Percentiles rank a stretch among this genome's conserved stretches.
phyloP scores from a whole-genome alignment of 30 jellyfish, hydroid and myxozoan species.

The Calvadosia cruxmelitensis region DNA sequence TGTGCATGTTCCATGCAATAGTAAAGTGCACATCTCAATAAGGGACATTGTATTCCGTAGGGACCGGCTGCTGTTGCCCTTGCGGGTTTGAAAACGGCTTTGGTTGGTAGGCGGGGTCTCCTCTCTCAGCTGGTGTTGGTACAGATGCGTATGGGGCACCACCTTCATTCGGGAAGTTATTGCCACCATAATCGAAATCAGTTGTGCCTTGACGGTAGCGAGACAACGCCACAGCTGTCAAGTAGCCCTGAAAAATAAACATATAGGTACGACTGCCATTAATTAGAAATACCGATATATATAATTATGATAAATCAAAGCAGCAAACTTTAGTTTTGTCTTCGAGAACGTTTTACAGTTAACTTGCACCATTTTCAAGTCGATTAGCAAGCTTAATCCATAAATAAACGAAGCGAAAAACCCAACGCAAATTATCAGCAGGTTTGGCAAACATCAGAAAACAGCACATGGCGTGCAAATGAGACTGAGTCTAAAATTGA shows the following conservation, averaged over 20 bases:
- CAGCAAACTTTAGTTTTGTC: too few species aligned
- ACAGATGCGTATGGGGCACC: slow-evolving; percentile 95
- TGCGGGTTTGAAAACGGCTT: slow-evolving; percentile 69
- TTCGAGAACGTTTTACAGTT: too few species aligned
- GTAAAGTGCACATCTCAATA: slow-evolving; percentile 15
- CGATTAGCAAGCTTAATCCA: too few species aligned
- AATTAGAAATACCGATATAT: too few species aligned
- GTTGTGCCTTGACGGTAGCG: slow-evolving; percentile 66
- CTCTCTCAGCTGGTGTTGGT: slow-evolving; percentile 87
- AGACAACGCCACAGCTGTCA: slow-evolving; percentile 44
- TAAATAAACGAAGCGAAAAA: too few species aligned
- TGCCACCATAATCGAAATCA: slow-evolving; percentile 35
- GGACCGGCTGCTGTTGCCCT: slow-evolving; percentile 65
- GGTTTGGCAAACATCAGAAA: too few species aligned
- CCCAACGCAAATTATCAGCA: too few species aligned
- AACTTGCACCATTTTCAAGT: too few species aligned
- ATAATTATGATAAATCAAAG: too few species aligned
- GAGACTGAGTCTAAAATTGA: too few species aligned
- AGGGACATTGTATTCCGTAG: slow-evolving; percentile 86
- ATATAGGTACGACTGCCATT: background rate
- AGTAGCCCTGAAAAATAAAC: slow-evolving; percentile 38
- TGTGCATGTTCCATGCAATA: too few species aligned
- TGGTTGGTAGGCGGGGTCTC: slow-evolving; percentile 45
- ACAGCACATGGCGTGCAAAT: too few species aligned
- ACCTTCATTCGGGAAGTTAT: slow-evolving; percentile 22